These are phyloP conservation scores for Mellilla xanthometata DNA, from an alignment of 2,888 invertebrate species.

Conservation along the genomic window DNA sequence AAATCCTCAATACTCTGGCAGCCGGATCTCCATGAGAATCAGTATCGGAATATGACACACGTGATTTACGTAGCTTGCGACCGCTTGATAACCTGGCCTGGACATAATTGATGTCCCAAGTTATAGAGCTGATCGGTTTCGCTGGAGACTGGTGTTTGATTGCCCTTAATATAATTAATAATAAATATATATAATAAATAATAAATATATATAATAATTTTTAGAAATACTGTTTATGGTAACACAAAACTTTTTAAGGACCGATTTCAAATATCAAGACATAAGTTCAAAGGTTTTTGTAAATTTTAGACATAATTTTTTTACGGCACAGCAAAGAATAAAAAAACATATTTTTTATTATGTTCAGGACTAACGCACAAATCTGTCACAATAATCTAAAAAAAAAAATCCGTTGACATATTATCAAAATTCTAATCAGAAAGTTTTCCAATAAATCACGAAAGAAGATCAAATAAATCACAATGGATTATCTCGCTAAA, in stretches of 20 bases:
- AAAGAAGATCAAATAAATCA: slow-evolving; percentile 57
- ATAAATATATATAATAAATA: no score
- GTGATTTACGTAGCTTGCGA: slow-evolving; percentile 25
- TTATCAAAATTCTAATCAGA: slow-evolving; percentile 43
- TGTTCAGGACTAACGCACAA: no score
- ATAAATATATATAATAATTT: no score
- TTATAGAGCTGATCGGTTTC: slow-evolving; percentile 9
- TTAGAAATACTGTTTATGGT: no score
- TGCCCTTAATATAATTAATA: neutral
- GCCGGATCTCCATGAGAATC: slow-evolving; percentile 8
- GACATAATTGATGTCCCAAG: slow-evolving; percentile 24
- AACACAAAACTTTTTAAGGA: no score
- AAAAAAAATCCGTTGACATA: slow-evolving; percentile 44
- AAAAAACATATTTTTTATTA: no score
- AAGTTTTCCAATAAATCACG: slow-evolving; percentile 53
- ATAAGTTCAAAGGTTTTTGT: no score
- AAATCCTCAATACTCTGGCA: slow-evolving; percentile 9
- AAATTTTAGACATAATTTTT: no score
- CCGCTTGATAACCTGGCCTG: slow-evolving; percentile 20
- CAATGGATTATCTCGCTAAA: slow-evolving; percentile 61
- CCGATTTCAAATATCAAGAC: no score
- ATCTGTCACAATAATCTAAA: no score
- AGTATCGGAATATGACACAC: slow-evolving; percentile 13
- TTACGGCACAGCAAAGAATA: no score
- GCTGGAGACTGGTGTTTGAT: neutral